Evolutionary conservation across 2,113 vertebrate species (phyloP).

Genomic region (Eupsittula cactorum): DNA sequence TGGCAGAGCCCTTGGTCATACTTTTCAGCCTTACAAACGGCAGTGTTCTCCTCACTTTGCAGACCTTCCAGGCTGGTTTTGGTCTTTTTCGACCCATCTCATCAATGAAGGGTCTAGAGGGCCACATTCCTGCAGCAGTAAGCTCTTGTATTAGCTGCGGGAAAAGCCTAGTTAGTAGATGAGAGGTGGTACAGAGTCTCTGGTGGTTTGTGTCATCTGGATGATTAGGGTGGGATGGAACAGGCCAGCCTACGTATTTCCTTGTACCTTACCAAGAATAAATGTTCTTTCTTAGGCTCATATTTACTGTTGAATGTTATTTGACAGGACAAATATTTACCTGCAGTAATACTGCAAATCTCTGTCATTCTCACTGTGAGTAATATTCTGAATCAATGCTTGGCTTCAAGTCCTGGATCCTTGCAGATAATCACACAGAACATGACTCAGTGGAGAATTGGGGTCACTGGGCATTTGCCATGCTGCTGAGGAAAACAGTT

Average conservation of each 20-base stretch:
- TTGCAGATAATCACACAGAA: not conserved
- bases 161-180: not conserved
- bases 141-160: not conserved
- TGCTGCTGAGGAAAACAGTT: not conserved
- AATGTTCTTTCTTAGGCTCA: constrained; percentile 35
- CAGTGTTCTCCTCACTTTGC: not conserved
- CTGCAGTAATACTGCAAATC: constrained; percentile 62
- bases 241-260: not conserved
- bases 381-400: constrained; percentile 41
- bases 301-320: constrained; percentile 58
- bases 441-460: constrained; percentile 23
- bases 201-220: not conserved
- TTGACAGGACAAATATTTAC: constrained; percentile 72
- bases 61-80: not conserved
- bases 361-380: constrained; percentile 26
- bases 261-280: constrained; percentile 36
- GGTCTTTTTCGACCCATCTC: not conserved
- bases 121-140: not conserved
- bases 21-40: not conserved
- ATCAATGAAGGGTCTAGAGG: not conserved
- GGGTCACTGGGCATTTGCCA: constrained; percentile 40
- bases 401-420: constrained; percentile 8
- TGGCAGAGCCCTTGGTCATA: not conserved
- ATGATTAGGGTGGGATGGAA: not conserved
- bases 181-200: not conserved